phyloP scores from a whole-genome alignment of 1,140 invertebrate genomes.

The Aphelenchoides fujianensis region DNA sequence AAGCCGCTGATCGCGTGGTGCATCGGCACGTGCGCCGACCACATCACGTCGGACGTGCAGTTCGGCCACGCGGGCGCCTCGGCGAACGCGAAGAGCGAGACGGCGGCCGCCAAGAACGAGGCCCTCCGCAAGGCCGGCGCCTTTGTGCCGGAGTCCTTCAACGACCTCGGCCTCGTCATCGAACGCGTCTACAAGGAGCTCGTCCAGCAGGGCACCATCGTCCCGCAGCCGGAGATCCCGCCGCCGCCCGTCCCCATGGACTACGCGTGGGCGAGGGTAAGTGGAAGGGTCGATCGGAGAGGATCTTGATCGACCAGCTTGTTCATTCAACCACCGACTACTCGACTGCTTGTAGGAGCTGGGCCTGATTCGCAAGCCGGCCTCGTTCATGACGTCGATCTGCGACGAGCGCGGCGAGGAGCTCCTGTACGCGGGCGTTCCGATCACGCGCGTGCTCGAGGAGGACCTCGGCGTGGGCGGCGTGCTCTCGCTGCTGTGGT shows the following conservation, averaged over 20 bases:
- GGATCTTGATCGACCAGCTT: not conserved
- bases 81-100: constrained; percentile 90
- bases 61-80: constrained; percentile 98
- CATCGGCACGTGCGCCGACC: constrained; percentile 78
- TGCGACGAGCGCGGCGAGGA: constrained; percentile 98
- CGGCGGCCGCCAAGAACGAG: constrained; percentile 85
- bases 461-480: constrained; percentile 88
- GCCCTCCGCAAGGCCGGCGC: constrained; percentile 79
- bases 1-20: constrained; percentile 98
- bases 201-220: constrained; percentile 77
- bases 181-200: constrained; percentile 75
- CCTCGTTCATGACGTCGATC: constrained; percentile 98
- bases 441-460: constrained; percentile 83
- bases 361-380: constrained; percentile 94
- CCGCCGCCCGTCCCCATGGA: constrained; percentile 99
- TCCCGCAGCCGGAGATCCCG: constrained; percentile 82
- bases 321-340: not conserved
- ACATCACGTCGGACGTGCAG: constrained; percentile 70
- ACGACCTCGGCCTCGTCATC: constrained; percentile 79
- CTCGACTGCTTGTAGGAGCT: constrained; percentile 72
- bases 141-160: constrained; percentile 85
- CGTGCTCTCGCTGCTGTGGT: constrained; percentile 94
- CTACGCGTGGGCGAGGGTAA: constrained; percentile 90
- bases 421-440: constrained; percentile 94
- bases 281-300: constrained; percentile 30